These are phyloP conservation scores for Cerastis leucographa DNA, from an alignment of 2,888 invertebrate species.

Conservation along the genomic window DNA sequence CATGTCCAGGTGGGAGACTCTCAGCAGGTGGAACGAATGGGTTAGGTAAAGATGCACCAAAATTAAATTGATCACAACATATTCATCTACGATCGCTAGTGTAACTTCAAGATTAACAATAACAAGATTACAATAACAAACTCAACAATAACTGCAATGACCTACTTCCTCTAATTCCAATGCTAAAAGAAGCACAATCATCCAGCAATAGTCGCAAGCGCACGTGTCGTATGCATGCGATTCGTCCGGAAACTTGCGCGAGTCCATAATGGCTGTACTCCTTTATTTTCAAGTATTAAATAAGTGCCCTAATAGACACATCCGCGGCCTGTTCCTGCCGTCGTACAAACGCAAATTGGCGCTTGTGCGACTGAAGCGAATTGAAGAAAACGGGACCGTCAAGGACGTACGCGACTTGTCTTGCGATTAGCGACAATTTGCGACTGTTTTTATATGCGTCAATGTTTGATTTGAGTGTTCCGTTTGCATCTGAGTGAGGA, in stretches of 20 bases:
- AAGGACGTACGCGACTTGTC: constrained; percentile 57
- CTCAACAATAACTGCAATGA: constrained; percentile 22
- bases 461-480: constrained; percentile 62
- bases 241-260: constrained; percentile 70
- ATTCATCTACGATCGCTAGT: background rate
- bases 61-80: background rate
- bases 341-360: constrained; percentile 69
- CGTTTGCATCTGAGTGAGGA: constrained; percentile 48
- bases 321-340: constrained; percentile 82
- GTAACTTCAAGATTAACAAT: background rate
- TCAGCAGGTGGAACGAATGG: no score
- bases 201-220: constrained; percentile 52
- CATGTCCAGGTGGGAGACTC: no score
- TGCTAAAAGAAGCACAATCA: constrained; percentile 15
- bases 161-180: constrained; percentile 11
- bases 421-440: constrained; percentile 57
- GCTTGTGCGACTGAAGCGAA: constrained; percentile 64
- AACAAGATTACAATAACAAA: constrained; percentile 14
- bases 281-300: constrained; percentile 84
- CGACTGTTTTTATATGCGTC: constrained; percentile 57
- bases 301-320: constrained; percentile 80
- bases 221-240: constrained; percentile 65
- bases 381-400: constrained; percentile 67
- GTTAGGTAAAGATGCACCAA: no score
- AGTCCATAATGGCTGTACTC: constrained; percentile 74